These are phyloP conservation scores for Hafferia zeledoni DNA, from an alignment of 2,797 vertebrate genomes.

Conservation along the genomic window DNA sequence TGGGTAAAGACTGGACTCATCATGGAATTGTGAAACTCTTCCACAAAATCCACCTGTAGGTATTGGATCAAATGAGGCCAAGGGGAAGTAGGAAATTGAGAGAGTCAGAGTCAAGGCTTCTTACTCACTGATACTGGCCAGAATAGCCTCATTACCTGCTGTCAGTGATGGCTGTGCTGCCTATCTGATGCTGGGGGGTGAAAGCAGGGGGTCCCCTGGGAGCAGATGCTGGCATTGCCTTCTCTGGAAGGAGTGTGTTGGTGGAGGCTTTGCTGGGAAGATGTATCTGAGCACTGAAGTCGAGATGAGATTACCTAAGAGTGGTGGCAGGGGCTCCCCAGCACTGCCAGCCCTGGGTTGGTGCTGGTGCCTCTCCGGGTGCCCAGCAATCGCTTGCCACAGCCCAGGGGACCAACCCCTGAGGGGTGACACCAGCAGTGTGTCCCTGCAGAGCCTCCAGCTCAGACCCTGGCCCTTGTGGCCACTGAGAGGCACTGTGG, in stretches of 20 bases:
- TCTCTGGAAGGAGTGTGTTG: not conserved
- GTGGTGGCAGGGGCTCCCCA: not conserved
- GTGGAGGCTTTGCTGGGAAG: not conserved
- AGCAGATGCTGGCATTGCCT: not conserved
- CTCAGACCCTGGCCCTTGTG: not conserved
- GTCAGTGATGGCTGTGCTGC: not conserved
- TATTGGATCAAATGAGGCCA: not conserved
- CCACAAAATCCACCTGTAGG: constrained; percentile 95
- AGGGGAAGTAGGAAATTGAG: not conserved
- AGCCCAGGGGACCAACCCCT: not conserved
- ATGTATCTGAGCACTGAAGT: too few species aligned
- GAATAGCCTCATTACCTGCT: not conserved
- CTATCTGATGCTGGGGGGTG: not conserved
- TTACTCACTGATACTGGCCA: fast-evolving
- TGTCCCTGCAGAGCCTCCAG: not conserved
- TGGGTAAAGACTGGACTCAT: constrained; percentile 98
- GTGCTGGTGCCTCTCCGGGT: not conserved
- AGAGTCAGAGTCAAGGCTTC: not conserved
- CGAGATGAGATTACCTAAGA: too few species aligned
- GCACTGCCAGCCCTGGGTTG: fast-evolving
- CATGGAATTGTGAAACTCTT: constrained; percentile 92
- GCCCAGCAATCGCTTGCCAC: fast-evolving
- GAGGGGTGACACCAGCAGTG: not conserved
- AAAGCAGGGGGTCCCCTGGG: not conserved
- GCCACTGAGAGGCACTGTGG: constrained; percentile 55